These are phyloP conservation scores for Electrona antarctica DNA, from an alignment of 2,113 vertebrate genomes.

Conservation along the genomic window DNA sequence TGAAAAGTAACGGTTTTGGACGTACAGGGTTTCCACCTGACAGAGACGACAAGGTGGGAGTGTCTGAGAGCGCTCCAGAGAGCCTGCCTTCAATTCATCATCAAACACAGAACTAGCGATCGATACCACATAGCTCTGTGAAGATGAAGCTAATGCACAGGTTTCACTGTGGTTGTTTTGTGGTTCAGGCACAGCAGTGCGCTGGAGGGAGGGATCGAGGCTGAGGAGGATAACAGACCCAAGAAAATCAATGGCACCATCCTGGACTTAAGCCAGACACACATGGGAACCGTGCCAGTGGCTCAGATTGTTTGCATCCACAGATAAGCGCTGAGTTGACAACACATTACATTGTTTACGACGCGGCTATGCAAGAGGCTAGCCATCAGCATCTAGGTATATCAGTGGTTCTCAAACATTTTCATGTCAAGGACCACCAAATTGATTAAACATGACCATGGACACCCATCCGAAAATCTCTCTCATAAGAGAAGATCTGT, in stretches of 20 bases:
- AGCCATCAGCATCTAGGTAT: too few relatives aligned
- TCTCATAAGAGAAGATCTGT: too few relatives aligned
- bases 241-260: slow-evolving; percentile 55
- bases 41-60: slow-evolving; percentile 36
- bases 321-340: background rate
- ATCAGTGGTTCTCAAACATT: too few relatives aligned
- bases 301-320: slow-evolving; percentile 14
- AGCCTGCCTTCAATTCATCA: slow-evolving; percentile 65
- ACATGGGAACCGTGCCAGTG: slow-evolving; percentile 6
- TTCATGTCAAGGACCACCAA: too few relatives aligned
- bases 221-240: slow-evolving; percentile 36
- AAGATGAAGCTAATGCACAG: slow-evolving; percentile 65
- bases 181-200: slow-evolving; percentile 38
- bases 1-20: too few relatives aligned
- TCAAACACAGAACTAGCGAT: slow-evolving; percentile 55
- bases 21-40: too few relatives aligned
- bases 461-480: too few relatives aligned
- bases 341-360: background rate
- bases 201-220: slow-evolving; percentile 19
- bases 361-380: too few relatives aligned
- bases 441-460: too few relatives aligned
- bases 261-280: slow-evolving; percentile 44
- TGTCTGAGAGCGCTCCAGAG: slow-evolving; percentile 31
- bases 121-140: slow-evolving; percentile 61
- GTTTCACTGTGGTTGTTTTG: slow-evolving; percentile 37